These are phyloP conservation scores for Plemyria rubiginata DNA, from an alignment of 2,888 invertebrate genomes.

Conservation along the genomic window DNA sequence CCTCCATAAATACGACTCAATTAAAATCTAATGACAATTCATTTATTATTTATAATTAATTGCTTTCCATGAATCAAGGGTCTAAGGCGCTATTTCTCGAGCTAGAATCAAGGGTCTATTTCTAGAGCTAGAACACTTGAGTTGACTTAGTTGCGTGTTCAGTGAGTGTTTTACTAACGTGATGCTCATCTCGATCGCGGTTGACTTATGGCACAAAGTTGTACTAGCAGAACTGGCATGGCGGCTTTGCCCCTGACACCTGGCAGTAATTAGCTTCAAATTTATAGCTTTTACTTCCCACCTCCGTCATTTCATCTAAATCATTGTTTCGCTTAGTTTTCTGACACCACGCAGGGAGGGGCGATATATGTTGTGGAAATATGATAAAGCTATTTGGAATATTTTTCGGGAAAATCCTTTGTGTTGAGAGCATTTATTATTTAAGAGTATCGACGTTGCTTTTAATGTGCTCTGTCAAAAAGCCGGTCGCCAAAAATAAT, in stretches of 20 bases:
- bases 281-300: slow-evolving; percentile 70
- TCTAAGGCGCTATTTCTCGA: slow-evolving; percentile 5
- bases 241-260: slow-evolving; percentile 74
- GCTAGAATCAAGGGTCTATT: slow-evolving; percentile 2
- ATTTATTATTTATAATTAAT: slow-evolving; percentile 39
- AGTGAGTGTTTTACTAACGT: slow-evolving; percentile 51
- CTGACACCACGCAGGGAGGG: slow-evolving; percentile 47
- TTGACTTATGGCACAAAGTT: slow-evolving; percentile 75
- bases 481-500: slow-evolving; percentile 51
- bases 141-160: slow-evolving; percentile 38
- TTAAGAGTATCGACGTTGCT: slow-evolving; percentile 43
- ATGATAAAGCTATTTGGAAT: slow-evolving; percentile 48
- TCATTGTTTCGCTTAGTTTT: slow-evolving; percentile 59
- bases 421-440: slow-evolving; percentile 41
- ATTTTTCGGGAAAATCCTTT: slow-evolving; percentile 39
- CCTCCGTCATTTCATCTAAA: slow-evolving; percentile 60
- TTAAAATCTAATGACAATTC: slow-evolving; percentile 50
- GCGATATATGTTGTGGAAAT: slow-evolving; percentile 51
- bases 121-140: slow-evolving; percentile 12
- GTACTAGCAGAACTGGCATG: slow-evolving; percentile 55
- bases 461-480: slow-evolving; percentile 45
- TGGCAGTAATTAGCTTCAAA: slow-evolving; percentile 76
- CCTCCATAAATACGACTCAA: slow-evolving; percentile 55
- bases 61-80: slow-evolving; percentile 19
- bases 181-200: slow-evolving; percentile 64